These are phyloP conservation scores for Hippocampus comes DNA, from an alignment of 2,113 vertebrate species.

Conservation along the genomic window DNA sequence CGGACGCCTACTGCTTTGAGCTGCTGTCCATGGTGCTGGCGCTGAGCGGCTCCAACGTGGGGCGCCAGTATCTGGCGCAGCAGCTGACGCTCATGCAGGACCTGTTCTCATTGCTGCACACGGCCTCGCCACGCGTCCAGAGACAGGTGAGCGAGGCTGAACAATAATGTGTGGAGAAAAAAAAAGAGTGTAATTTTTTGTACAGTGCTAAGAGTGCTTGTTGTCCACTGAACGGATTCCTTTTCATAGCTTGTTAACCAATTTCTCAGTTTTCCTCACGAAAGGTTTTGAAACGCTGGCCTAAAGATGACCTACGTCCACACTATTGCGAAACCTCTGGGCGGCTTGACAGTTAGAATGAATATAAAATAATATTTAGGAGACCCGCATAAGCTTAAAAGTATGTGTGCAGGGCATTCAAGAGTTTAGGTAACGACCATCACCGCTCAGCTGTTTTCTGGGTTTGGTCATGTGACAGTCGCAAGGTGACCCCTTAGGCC, in stretches of 20 bases:
- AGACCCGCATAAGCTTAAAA: no score
- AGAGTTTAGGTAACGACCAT: no score
- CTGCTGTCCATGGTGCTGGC: constrained; percentile 97
- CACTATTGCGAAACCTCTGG: no score
- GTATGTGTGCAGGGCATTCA: no score
- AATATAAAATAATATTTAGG: no score
- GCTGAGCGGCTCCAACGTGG: constrained; percentile 93
- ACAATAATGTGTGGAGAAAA: neutral
- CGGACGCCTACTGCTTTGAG: constrained; percentile 97
- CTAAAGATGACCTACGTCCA: no score
- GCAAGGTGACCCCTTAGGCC: no score
- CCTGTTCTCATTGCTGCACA: constrained; percentile 94
- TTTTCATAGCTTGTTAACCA: neutral
- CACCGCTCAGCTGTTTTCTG: no score
- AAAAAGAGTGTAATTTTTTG: neutral
- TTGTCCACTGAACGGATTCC: neutral
- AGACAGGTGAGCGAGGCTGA: constrained; percentile 80
- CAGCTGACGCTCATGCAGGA: constrained; percentile 96
- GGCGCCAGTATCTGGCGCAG: constrained; percentile 94
- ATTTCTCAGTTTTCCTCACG: neutral
- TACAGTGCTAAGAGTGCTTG: neutral
- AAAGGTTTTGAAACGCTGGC: no score
- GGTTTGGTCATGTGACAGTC: no score
- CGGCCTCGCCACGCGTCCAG: constrained; percentile 94
- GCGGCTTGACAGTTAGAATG: no score